These are phyloP conservation scores for Muscidifurax raptorellus DNA, from an alignment of 1,140 invertebrate species.

Conservation along the genomic window DNA sequence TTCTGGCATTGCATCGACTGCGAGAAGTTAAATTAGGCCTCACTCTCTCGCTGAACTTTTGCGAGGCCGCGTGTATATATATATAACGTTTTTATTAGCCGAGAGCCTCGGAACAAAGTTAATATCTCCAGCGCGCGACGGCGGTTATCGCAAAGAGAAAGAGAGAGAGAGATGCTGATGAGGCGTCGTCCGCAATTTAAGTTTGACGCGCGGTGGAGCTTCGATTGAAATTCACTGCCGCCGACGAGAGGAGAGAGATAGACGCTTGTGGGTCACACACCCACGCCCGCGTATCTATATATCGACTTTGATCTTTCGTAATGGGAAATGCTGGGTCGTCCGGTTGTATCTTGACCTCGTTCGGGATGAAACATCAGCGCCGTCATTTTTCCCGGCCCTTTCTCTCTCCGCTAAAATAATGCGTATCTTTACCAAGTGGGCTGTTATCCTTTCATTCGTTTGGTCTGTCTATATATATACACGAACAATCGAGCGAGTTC, in stretches of 20 bases:
- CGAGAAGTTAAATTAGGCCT: not conserved
- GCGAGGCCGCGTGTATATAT: not conserved
- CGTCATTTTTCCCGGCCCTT: no score
- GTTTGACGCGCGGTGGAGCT: not conserved
- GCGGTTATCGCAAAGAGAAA: not conserved
- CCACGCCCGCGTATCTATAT: not conserved
- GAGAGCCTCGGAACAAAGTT: not conserved
- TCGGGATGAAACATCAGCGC: not conserved
- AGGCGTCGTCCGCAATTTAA: constrained; percentile 7
- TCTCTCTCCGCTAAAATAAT: no score
- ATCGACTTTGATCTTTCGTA: constrained; percentile 9
- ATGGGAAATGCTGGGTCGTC: not conserved
- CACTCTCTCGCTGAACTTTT: not conserved
- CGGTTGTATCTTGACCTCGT: not conserved
- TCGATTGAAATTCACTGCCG: constrained; percentile 7
- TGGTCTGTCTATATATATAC: no score
- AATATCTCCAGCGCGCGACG: not conserved
- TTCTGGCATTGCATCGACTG: no score
- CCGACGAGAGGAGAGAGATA: not conserved
- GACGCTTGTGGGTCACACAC: not conserved
- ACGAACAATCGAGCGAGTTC: no score
- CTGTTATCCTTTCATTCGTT: no score
- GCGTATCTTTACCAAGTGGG: no score
- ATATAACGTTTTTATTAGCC: not conserved
- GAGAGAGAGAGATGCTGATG: not conserved